Evolutionary conservation across 2,797 vertebrate genomes (phyloP), one percentile per base, ranked within the genome.

Genomic region (Paguma larvata): DNA sequence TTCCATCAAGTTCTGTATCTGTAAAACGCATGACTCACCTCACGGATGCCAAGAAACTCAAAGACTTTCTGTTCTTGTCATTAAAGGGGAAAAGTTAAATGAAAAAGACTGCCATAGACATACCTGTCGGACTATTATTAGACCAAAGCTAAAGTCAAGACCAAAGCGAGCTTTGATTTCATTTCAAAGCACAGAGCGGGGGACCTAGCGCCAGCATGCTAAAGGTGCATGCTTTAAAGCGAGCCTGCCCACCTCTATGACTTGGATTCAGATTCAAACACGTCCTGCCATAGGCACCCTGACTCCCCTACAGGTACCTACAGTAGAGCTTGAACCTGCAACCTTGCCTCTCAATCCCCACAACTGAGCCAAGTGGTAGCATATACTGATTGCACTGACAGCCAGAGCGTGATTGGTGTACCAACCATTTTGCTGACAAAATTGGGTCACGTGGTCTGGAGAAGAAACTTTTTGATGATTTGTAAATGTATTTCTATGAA

Each of bases 21-120:
- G 89, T 91, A 84, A 97, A 92, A 94, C 84, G 44, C 51, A 78
- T 95, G 95, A 95, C 67, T 97, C 95, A 93, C n/a, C 41, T 93
- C 53, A 78, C 53, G 83, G 93, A 90, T 67, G 82, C 85, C 94
- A 93, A 94, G 94, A 96, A 96, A 96, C 38, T 94, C 87, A 93
- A 97, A 98, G 96, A 89, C 91, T 63, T 32, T 95, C 83, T 79
- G 67, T 97, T 95, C 59, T 68, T n/a, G 46, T 93, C 67, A 82
- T 90, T 90, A 89, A 94, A 96, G 21, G 48, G 53, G n/a, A 75
- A 75, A 56, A 83, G 38, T 94, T 84, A 68, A 72, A 56, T 53
- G 14, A 15, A 41, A 84, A 88, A 90, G 90, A 21, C 56, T 67
- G 51, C 68, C 77, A 38, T 44, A 80, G 59, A 59, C n/a, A 25